Evolutionary conservation across 2,113 vertebrate genomes (phyloP), one percentile per base, ranked within the genome.

Genomic region (Pangasianodon gigas): DNA sequence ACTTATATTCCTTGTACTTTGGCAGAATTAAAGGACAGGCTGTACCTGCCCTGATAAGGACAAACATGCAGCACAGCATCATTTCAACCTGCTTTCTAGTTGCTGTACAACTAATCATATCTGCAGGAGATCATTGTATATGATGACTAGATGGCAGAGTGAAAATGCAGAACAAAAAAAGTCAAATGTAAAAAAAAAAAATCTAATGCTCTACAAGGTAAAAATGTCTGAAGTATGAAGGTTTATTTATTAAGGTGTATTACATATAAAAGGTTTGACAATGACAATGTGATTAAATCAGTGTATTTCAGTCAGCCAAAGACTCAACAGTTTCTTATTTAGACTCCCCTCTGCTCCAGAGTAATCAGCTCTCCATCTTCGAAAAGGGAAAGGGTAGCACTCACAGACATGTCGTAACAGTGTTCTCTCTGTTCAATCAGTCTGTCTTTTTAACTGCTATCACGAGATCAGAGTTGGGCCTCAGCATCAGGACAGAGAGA

Each of bases 41-140:
- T 88, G 86, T 89, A 85, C 85, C 65, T 88, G 71, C 84, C 92
- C 51, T 88, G 92, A 92, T 56, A 79, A 89, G 90, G 58, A 92
- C 92, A 95, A 94, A 93, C 83, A 92, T 85, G 86, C 52, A 86
- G 91, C 88, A 91, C 79, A 87, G 6, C 48, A 46, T 29, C 0
- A 67, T 74, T 84, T 46, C 19, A 58, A 4, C 87, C 13, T 32
- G 60, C 24, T 88, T 37, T 88, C 41, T 48, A 60, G 11, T 52
- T 52, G 51, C 79, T 52, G 13, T 81, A 46, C 41, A 48, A 4
- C 44, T 48, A 52, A 52, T 81, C 46, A 26, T 14, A 80, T 80
- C 46, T 29, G 11, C 46, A 81, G 29, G 18, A 48, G 14, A 54
- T n/a, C 48, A 52, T 1, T 32, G n/a, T 37, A 37, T 58, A 24